Conservation (phyloP, 2,113 vertebrate species). For the Meles meles region DNA sequence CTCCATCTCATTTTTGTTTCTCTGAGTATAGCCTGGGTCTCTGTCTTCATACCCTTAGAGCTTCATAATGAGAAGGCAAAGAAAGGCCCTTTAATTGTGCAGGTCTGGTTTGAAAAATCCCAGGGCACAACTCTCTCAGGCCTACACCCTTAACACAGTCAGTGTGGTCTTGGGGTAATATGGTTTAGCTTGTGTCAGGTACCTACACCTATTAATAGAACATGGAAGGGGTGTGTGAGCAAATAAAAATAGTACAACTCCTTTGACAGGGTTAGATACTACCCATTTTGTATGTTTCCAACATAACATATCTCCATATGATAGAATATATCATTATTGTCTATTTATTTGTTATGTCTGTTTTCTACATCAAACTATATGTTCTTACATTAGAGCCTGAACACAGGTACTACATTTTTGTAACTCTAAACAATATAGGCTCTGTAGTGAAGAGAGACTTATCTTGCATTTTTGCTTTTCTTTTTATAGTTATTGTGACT, state of each 20-base stretch:
- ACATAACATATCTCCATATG: not conserved
- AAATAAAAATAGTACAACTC: not conserved
- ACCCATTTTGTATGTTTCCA: not conserved
- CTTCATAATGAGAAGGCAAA: not conserved
- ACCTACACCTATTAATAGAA: not conserved
- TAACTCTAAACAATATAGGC: not conserved
- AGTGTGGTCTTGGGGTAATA: not conserved
- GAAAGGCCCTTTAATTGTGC: not conserved
- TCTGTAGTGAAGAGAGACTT: not conserved
- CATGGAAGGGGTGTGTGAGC: not conserved
- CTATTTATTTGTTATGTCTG: constrained; percentile 1
- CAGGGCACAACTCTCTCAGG: not conserved
- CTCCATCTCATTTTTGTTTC: not conserved
- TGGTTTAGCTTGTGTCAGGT: not conserved
- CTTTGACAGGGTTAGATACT: not conserved
- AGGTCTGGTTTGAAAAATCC: not conserved
- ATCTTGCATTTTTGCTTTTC: not conserved
- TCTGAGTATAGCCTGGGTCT: not conserved
- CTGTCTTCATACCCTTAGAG: not conserved
- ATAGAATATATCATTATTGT: not conserved
- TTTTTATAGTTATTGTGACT: not conserved
- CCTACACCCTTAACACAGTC: not conserved
- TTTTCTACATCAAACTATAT: not conserved
- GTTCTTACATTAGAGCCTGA: not conserved
- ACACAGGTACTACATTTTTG: not conserved